Evolutionary conservation across 30 jellyfish, hydroid and myxozoan genomes (phyloP).

Genomic region (Aurelia sp.): DNA sequence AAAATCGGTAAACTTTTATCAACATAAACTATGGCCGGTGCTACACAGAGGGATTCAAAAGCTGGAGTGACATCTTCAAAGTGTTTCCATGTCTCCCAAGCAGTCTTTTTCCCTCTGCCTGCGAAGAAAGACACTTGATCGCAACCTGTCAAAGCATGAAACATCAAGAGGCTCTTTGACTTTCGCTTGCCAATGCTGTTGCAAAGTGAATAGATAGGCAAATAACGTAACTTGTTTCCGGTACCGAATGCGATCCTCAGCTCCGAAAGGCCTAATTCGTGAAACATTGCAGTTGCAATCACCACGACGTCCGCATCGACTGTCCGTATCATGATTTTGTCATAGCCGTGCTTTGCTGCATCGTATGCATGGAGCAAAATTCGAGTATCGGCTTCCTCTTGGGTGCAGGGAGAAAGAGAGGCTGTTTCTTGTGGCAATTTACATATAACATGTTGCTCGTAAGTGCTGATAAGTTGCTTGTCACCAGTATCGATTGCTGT

Average conservation of each 20-base stretch:
- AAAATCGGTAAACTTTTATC: background rate
- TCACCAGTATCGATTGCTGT: background rate
- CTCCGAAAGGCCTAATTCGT: background rate
- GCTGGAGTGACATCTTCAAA: conserved; percentile 24
- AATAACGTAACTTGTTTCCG: conserved; percentile 33
- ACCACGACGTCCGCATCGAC: conserved; percentile 58
- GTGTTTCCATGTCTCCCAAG: conserved; percentile 47
- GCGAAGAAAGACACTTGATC: conserved; percentile 34
- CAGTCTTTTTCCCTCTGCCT: conserved; percentile 34
- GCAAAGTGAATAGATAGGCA: conserved; percentile 31
- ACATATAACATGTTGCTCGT: conserved; percentile 19
- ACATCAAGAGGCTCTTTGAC: background rate
- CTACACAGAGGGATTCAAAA: background rate
- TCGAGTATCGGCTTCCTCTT: conserved; percentile 66
- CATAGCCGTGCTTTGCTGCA: conserved; percentile 23
- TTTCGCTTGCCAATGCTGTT: conserved; percentile 22
- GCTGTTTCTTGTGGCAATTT: background rate
- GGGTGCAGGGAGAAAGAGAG: conserved; percentile 22
- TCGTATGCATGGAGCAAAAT: too few relatives aligned
- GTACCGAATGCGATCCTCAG: conserved; percentile 54
- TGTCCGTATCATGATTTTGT: conserved; percentile 22
- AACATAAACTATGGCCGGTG: conserved; percentile 1
- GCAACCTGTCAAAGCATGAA: conserved; percentile 55
- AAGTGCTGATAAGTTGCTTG: conserved; percentile 19
- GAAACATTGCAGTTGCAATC: conserved; percentile 2